Percentiles rank a stretch among this genome's conserved stretches.
Evolutionary conservation across 2,797 vertebrate genomes (phyloP).

Genomic region (Sebastes cheni): DNA sequence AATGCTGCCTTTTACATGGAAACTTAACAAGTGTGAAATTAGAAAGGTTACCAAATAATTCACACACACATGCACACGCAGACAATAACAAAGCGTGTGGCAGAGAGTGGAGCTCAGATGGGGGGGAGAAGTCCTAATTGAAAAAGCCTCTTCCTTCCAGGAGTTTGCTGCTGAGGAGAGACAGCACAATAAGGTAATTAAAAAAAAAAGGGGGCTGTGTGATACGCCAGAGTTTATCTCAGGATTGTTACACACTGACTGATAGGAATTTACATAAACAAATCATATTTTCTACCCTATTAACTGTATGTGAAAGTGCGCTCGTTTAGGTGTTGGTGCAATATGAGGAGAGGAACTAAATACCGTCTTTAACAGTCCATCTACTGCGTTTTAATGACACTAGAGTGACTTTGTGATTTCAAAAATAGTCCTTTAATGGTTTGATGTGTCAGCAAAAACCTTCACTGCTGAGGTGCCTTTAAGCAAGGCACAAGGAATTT

Average conservation of each 20-base stretch:
- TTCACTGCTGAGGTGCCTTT: neutral
- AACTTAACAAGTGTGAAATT: slow-evolving; percentile 88
- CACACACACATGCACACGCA: slow-evolving; percentile 16
- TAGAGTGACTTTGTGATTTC: neutral
- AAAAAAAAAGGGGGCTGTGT: slow-evolving; percentile 28
- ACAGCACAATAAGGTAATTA: slow-evolving; percentile 68
- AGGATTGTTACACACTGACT: slow-evolving; percentile 56
- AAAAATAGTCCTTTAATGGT: neutral
- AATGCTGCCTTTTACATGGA: slow-evolving; percentile 80
- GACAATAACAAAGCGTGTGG: slow-evolving; percentile 50
- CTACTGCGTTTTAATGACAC: neutral
- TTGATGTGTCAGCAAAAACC: neutral
- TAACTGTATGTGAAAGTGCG: slow-evolving; percentile 30
- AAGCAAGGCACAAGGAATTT: neutral
- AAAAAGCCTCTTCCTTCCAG: slow-evolving; percentile 75
- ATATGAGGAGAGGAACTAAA: slow-evolving; percentile 13
- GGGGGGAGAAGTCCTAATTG: slow-evolving; percentile 75
- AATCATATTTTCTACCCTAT: slow-evolving; percentile 67
- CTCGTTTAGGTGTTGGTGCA: slow-evolving; percentile 9
- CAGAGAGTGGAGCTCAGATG: slow-evolving; percentile 54
- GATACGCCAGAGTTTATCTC: slow-evolving; percentile 59
- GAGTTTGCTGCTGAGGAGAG: slow-evolving; percentile 60
- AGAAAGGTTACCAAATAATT: slow-evolving; percentile 81
- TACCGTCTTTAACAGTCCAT: neutral
- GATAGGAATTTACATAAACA: slow-evolving; percentile 70